Conservation (phyloP, 2,888 invertebrate species). For the Limnephilus marmoratus region DNA sequence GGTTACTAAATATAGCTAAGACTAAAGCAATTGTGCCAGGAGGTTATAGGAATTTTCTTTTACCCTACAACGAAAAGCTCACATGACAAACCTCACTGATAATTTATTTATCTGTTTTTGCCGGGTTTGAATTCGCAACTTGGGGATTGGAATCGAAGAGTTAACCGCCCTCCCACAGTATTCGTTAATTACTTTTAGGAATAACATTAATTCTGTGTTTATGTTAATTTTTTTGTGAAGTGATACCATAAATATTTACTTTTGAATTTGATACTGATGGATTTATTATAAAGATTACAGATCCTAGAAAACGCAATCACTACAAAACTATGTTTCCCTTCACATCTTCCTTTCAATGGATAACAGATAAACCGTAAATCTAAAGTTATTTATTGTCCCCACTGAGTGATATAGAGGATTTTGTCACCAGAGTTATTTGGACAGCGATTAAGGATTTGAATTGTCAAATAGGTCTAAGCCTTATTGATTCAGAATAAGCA, state of each 20-base stretch:
- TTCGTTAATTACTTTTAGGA: too few species aligned
- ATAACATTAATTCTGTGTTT: too few species aligned
- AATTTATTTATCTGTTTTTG: too few species aligned
- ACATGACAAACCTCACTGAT: too few species aligned
- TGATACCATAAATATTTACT: too few species aligned
- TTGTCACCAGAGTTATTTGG: constrained; percentile 2
- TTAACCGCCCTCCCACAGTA: too few species aligned
- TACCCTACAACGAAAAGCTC: too few species aligned
- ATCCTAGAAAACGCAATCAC: neutral
- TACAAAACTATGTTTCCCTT: neutral
- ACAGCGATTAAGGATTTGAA: neutral
- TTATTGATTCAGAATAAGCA: neutral
- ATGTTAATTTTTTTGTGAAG: too few species aligned
- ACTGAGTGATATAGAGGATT: constrained; percentile 20
- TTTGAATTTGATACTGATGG: too few species aligned
- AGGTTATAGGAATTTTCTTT: too few species aligned
- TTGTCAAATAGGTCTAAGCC: neutral
- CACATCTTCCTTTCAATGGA: constrained; percentile 30
- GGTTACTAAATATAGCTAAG: neutral
- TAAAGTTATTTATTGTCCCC: constrained; percentile 56
- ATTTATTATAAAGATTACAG: neutral
- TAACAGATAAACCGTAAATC: constrained; percentile 59
- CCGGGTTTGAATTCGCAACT: too few species aligned
- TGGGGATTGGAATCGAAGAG: too few species aligned
- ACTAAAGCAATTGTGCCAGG: neutral